Percentiles rank a stretch among this genome's conserved stretches.
phyloP scores from a whole-genome alignment of 2,888 invertebrate species.

The Melikaiella ostensackeni region DNA sequence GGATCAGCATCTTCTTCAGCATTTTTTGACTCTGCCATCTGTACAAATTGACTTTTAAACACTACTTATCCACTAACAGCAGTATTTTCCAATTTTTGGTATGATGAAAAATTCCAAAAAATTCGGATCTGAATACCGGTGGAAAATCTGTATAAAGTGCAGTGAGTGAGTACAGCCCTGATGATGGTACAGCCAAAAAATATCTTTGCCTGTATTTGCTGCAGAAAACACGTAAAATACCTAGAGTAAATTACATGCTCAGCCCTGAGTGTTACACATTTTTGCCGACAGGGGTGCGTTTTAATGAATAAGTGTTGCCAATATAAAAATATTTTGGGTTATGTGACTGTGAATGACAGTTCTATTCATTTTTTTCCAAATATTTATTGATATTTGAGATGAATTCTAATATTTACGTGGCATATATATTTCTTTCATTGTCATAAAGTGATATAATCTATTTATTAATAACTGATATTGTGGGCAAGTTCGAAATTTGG shows the following conservation, averaged over 20 bases:
- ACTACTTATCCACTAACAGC: background rate
- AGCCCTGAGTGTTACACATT: too few species aligned
- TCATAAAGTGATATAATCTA: background rate
- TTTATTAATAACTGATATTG: background rate
- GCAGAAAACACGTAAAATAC: too few species aligned
- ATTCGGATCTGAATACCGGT: too few species aligned
- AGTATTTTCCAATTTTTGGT: background rate
- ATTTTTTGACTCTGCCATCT: conserved; percentile 46
- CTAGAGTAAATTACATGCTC: too few species aligned
- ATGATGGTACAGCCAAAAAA: too few species aligned
- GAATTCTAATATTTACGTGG: background rate
- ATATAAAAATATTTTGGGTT: background rate
- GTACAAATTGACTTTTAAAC: background rate
- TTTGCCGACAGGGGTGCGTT: too few species aligned
- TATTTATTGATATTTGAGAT: background rate
- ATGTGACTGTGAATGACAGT: conserved; percentile 19
- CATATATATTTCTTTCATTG: background rate
- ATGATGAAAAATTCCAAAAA: background rate
- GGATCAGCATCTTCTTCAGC: conserved; percentile 67
- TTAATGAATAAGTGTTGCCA: background rate
- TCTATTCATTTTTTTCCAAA: conserved; percentile 1
- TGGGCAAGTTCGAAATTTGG: background rate
- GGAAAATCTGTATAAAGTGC: too few species aligned
- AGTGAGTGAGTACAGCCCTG: too few species aligned
- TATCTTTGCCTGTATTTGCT: too few species aligned